phyloP scores from a whole-genome alignment of 1,140 invertebrate genomes.

The Aphelinus atriplicis region DNA sequence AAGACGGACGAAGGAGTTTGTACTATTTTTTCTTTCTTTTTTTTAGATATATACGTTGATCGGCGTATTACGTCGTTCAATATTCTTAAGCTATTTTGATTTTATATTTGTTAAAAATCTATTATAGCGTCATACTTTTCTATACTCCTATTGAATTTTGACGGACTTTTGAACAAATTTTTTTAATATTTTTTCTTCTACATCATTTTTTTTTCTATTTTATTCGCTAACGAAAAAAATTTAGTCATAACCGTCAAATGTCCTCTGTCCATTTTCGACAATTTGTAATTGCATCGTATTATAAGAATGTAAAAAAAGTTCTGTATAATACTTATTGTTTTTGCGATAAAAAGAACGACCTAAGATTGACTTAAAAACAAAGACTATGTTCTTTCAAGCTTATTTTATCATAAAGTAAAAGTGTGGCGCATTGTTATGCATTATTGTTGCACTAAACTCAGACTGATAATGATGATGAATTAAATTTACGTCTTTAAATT shows the following conservation, averaged over 20 bases:
- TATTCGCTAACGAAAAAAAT: slow-evolving; percentile 23
- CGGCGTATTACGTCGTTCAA: slow-evolving; percentile 33
- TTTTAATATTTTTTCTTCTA: slow-evolving; percentile 29
- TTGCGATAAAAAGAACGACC: slow-evolving; percentile 19
- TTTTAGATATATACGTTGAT: slow-evolving; percentile 26
- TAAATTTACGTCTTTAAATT: slow-evolving; percentile 34
- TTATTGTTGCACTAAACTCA: slow-evolving; percentile 51
- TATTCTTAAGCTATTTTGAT: slow-evolving; percentile 48
- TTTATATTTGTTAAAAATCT: slow-evolving; percentile 56
- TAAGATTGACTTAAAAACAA: slow-evolving; percentile 25
- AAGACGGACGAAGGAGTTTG: slow-evolving; percentile 31
- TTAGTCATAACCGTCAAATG: slow-evolving; percentile 21
- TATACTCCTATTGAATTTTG: slow-evolving; percentile 39
- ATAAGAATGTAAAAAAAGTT: slow-evolving; percentile 19
- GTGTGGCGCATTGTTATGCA: slow-evolving; percentile 57
- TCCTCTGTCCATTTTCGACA: slow-evolving; percentile 34
- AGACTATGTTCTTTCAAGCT: slow-evolving; percentile 30
- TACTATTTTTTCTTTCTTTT: slow-evolving; percentile 30
- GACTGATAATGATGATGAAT: slow-evolving; percentile 45
- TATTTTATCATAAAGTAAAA: slow-evolving; percentile 32
- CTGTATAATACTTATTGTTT: slow-evolving; percentile 34
- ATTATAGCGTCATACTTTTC: slow-evolving; percentile 54
- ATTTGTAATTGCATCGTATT: slow-evolving; percentile 20
- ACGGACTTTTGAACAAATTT: slow-evolving; percentile 32
- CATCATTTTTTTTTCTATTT: slow-evolving; percentile 19